These are phyloP conservation scores for Orthosia incerta DNA, from an alignment of 2,888 invertebrate species.

Conservation along the genomic window DNA sequence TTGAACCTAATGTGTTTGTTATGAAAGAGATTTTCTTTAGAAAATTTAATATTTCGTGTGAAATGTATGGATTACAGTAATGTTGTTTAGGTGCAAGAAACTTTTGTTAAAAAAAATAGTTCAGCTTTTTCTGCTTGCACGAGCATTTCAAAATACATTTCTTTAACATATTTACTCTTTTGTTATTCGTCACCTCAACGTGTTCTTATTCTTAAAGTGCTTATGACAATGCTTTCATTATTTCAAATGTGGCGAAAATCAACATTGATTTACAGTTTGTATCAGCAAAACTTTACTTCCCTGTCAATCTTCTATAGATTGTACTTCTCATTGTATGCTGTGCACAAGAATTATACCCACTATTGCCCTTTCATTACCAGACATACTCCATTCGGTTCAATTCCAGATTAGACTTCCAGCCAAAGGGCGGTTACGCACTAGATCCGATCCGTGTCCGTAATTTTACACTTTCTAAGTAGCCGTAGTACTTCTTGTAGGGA, in stretches of 20 bases:
- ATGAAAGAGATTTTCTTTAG: constrained; percentile 71
- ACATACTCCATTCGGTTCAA: too few species aligned
- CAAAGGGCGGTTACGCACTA: too few species aligned
- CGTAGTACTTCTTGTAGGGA: too few species aligned
- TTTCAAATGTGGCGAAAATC: constrained; percentile 17
- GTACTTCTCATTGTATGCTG: background rate
- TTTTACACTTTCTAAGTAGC: too few species aligned
- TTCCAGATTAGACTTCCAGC: too few species aligned
- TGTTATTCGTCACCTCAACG: constrained; percentile 12
- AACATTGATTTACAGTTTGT: background rate
- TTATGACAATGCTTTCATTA: background rate
- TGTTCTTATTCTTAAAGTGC: constrained; percentile 16
- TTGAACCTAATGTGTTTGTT: constrained; percentile 80
- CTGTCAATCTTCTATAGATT: background rate
- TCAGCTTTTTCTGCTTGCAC: constrained; percentile 27
- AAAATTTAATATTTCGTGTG: constrained; percentile 53
- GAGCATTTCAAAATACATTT: constrained; percentile 24
- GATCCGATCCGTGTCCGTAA: too few species aligned
- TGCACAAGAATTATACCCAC: background rate
- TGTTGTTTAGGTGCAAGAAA: constrained; percentile 46
- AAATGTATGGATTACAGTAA: constrained; percentile 54
- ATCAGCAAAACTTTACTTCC: background rate
- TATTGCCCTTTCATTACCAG: background rate
- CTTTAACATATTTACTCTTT: constrained; percentile 14
- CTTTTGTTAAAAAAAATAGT: constrained; percentile 47